Base-by-base conservation (phyloP, 1,140 invertebrate genomes). In the Eriosoma lanigerum region DNA sequence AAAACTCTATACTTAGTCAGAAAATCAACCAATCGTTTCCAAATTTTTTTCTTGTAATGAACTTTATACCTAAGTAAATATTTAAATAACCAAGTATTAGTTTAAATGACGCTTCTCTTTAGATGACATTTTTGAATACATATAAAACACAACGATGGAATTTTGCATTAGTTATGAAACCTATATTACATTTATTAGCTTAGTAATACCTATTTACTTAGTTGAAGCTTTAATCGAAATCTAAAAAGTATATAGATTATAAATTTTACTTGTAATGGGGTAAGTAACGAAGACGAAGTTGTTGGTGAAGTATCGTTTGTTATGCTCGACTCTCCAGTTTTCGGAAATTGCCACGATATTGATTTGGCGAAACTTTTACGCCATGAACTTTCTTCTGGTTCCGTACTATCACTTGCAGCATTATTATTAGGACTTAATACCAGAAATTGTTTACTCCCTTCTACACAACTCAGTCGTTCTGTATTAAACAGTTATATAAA, bases 331-430 rank as follows among this genome's bases (percentile, higher is more conserved):
- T 78, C 75, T 62, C 75, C 75, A n/a, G 75, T 78, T 48, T 78
- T 78, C 44, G 75, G 75, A 12, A 78, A 78, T 62, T 78, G 75
- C 75, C 75, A 78, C 19, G 75, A 78, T 60, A 78, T 78, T 52
- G 75, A 78, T 78, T 78, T 78, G 15, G 75, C 75, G 6, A 78
- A 78, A 62, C 75, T 78, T 21, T 78, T 78, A 12, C 75, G 75
- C 75, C 75, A 78, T n/a, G 75, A 78, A 60, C 38, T 78, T 48
- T 78, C 75, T 62, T 78, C 75, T 10, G 75, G 56, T 62, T 78
- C 75, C 17, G 29, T 10, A 26, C 32, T 48, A 44, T 78, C 75
- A 12, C n/a, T n/a, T 5, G 75, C 9, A 19, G 75, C 9, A 48
- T 60, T 78, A 21, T 78, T 78, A 52, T 29, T 52, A 8, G 75